A percentile compares a stretch with the other conserved stretches of the same genome.
These are phyloP conservation scores for Hyperoplus lanceolatus DNA, from an alignment of 2,797 vertebrate species.

Conservation along the genomic window DNA sequence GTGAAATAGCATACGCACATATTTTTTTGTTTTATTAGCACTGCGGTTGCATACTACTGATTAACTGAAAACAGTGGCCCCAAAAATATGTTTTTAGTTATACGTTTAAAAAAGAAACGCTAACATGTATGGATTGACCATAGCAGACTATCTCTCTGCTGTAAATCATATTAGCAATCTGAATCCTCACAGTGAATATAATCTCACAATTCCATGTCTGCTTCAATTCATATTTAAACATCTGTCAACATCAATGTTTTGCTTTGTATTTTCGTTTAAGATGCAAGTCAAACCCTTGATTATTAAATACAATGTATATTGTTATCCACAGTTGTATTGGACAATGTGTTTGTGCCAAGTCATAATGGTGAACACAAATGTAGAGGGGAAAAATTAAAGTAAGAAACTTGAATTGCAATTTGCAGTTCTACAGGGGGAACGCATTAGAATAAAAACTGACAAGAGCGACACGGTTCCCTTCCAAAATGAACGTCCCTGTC, in stretches of 20 bases:
- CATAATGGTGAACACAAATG: slow-evolving; percentile 42
- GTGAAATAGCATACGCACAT: slow-evolving; percentile 1
- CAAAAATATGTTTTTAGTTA: neutral
- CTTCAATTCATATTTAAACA: neutral
- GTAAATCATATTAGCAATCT: neutral
- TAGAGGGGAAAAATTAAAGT: neutral
- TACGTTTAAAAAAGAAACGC: neutral
- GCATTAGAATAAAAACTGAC: slow-evolving; percentile 58
- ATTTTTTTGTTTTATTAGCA: slow-evolving; percentile 19
- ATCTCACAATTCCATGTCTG: neutral
- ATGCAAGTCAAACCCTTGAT: slow-evolving; percentile 16
- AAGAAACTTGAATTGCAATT: slow-evolving; percentile 42
- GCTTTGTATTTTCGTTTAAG: slow-evolving; percentile 12
- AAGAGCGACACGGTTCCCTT: slow-evolving; percentile 49
- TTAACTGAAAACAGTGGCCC: slow-evolving; percentile 4
- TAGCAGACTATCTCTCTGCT: neutral
- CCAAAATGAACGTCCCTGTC: slow-evolving; percentile 38
- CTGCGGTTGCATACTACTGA: neutral
- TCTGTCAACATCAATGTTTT: slow-evolving; percentile 3
- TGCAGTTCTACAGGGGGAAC: slow-evolving; percentile 40
- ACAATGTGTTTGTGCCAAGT: slow-evolving; percentile 34
- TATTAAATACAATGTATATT: slow-evolving; percentile 9
- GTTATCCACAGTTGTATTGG: slow-evolving; percentile 18
- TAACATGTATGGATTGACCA: neutral
- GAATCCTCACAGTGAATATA: neutral